phyloP scores from a whole-genome alignment of 2,797 vertebrate genomes.

The Anabas testudineus region DNA sequence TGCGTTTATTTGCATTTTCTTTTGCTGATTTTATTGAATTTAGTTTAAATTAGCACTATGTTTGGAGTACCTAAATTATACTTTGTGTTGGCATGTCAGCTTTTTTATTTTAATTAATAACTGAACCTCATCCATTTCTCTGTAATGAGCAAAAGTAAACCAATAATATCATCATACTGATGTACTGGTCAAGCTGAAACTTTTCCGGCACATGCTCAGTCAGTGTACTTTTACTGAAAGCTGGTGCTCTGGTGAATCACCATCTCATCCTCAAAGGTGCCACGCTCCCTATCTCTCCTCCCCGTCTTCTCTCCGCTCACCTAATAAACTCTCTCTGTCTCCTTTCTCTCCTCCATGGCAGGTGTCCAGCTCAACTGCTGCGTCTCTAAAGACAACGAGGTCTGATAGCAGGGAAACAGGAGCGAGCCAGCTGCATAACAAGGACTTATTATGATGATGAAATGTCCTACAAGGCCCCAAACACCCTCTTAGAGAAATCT shows the following conservation, averaged over 20 bases:
- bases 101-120: too few relatives aligned
- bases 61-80: too few relatives aligned
- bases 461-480: slow-evolving; percentile 81
- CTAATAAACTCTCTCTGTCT: slow-evolving; percentile 56
- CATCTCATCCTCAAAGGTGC: slow-evolving; percentile 60
- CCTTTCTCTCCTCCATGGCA: slow-evolving; percentile 52
- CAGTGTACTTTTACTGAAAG: slow-evolving; percentile 2
- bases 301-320: slow-evolving; percentile 31
- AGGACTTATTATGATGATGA: slow-evolving; percentile 83
- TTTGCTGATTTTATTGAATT: too few relatives aligned
- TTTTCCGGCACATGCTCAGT: slow-evolving; percentile 19
- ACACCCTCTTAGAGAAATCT: slow-evolving; percentile 81
- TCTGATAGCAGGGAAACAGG: slow-evolving; percentile 73
- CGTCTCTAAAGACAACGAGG: slow-evolving; percentile 67
- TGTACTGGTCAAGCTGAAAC: neutral
- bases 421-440: slow-evolving; percentile 71
- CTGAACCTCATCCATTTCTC: too few relatives aligned
- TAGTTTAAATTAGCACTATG: too few relatives aligned
- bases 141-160: too few relatives aligned
- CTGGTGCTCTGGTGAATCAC: slow-evolving; percentile 48
- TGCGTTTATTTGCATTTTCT: too few relatives aligned
- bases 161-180: neutral
- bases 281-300: slow-evolving; percentile 38
- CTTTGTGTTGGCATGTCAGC: too few relatives aligned
- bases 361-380: slow-evolving; percentile 71